phyloP scores from a whole-genome alignment of 2,797 vertebrate species.

The Arrhamphus sclerolepis region DNA sequence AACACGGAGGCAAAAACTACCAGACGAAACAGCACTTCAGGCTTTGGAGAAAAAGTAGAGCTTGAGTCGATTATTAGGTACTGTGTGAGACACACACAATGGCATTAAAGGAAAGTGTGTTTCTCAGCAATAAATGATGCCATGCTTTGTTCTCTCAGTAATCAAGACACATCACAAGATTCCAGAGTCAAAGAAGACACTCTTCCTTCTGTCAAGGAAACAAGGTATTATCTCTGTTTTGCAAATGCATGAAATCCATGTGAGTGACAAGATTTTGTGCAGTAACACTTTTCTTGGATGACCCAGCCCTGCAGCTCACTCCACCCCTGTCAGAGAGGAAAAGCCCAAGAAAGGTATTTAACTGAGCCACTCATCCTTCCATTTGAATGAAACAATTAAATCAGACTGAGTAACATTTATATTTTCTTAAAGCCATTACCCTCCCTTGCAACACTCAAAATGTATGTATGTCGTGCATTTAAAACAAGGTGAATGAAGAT shows the following conservation, averaged over 20 bases:
- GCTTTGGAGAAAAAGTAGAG: slow-evolving; percentile 34
- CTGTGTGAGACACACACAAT: not conserved
- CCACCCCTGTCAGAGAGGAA: slow-evolving; percentile 54
- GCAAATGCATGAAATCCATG: not conserved
- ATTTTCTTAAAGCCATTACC: too few species aligned
- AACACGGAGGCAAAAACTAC: slow-evolving; percentile 60
- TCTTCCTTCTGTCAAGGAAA: slow-evolving; percentile 20
- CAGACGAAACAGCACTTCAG: slow-evolving; percentile 40
- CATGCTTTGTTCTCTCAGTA: slow-evolving; percentile 65
- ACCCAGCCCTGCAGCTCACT: slow-evolving; percentile 30
- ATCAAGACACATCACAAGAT: slow-evolving; percentile 32
- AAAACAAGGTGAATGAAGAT: too few species aligned
- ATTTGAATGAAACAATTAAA: not conserved
- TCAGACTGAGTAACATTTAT: too few species aligned
- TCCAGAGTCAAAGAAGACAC: slow-evolving; percentile 42
- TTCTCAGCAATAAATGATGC: not conserved
- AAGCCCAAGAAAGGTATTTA: slow-evolving; percentile 57
- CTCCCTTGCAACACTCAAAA: too few species aligned
- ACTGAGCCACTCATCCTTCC: not conserved
- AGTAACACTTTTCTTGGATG: slow-evolving; percentile 28
- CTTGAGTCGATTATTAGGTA: slow-evolving; percentile 61
- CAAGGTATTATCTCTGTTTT: slow-evolving; percentile 61
- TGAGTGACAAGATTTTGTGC: not conserved
- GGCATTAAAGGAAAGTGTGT: too few species aligned
- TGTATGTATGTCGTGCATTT: too few species aligned